Percentiles rank a stretch among this genome's conserved stretches.
phyloP scores from a whole-genome alignment of 2,113 vertebrate genomes.

The Laticauda laticaudata region DNA sequence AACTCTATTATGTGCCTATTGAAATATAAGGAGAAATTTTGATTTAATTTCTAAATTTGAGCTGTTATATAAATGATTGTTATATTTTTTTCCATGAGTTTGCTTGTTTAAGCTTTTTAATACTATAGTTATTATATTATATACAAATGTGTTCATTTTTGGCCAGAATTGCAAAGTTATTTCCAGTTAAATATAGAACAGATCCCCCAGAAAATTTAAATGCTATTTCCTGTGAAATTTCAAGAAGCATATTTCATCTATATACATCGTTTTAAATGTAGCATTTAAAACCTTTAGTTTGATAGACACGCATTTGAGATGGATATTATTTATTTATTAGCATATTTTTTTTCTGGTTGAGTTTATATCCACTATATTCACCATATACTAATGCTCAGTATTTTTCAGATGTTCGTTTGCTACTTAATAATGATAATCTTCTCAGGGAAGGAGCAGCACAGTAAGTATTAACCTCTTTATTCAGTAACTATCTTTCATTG shows the following conservation, averaged over 20 bases:
- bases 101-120: neutral
- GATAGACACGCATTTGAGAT: neutral
- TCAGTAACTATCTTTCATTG: constrained; percentile 12
- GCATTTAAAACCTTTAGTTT: neutral
- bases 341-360: neutral
- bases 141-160: neutral
- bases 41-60: neutral
- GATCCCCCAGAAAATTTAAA: constrained; percentile 4
- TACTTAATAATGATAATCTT: constrained; percentile 96
- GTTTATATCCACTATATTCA: neutral
- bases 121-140: neutral
- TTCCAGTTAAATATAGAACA: neutral
- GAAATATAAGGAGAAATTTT: neutral
- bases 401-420: constrained; percentile 90
- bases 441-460: constrained; percentile 96
- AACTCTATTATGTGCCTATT: neutral
- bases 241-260: neutral
- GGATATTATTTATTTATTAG: neutral
- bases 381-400: constrained; percentile 41
- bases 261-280: neutral
- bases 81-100: neutral
- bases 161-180: neutral
- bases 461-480: constrained; percentile 76
- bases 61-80: neutral
- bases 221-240: neutral